phyloP scores from a whole-genome alignment of 2,888 invertebrate genomes.

The Andrena dorsata region DNA sequence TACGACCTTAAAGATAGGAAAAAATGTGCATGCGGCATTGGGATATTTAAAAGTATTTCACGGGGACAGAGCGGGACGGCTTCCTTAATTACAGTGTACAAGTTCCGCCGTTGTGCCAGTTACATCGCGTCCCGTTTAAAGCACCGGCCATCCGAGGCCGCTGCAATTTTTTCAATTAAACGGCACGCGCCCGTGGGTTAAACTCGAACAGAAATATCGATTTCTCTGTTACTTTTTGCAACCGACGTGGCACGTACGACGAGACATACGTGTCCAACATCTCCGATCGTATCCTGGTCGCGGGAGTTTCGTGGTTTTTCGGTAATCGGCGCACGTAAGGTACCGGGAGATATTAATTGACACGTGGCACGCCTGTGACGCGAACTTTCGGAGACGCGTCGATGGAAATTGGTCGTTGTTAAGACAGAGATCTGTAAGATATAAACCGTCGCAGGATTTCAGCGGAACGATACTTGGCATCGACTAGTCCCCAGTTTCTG shows the following conservation, averaged over 20 bases:
- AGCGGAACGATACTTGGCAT: slow-evolving; percentile 23
- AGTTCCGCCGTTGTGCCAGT: background rate
- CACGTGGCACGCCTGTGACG: slow-evolving; percentile 13
- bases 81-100: slow-evolving; percentile 18
- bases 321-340: slow-evolving; percentile 2
- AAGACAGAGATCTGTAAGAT: slow-evolving; percentile 1
- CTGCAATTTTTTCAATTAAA: slow-evolving; percentile 14
- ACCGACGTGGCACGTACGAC: slow-evolving; percentile 7
- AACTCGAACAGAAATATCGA: background rate
- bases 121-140: slow-evolving; percentile 1
- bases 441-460: slow-evolving; percentile 17
- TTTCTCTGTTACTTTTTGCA: background rate
- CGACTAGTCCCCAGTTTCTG: background rate
- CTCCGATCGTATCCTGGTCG: background rate
- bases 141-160: background rate
- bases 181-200: too few species aligned
- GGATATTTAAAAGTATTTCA: slow-evolving; percentile 4
- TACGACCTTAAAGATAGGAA: background rate
- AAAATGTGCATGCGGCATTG: background rate
- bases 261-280: slow-evolving; percentile 25
- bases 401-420: slow-evolving; percentile 29
- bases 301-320: slow-evolving; percentile 5
- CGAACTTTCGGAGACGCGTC: background rate
- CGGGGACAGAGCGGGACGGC: background rate
- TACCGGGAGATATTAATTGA: slow-evolving; percentile 18